phyloP scores from a whole-genome alignment of 1,140 invertebrate genomes.

The Euura saliciscinereae region DNA sequence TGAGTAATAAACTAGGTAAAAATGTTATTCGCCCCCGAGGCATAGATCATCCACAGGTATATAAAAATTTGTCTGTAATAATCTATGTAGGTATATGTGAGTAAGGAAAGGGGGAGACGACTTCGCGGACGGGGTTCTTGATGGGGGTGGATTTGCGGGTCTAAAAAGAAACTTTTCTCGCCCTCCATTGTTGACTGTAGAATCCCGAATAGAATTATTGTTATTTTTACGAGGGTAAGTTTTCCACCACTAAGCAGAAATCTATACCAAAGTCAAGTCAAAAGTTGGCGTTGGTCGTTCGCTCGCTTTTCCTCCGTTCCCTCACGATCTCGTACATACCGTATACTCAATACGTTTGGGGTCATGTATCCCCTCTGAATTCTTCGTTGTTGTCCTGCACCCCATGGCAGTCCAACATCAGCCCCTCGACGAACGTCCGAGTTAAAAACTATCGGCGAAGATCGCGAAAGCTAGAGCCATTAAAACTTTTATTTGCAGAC shows the following conservation, averaged over 20 bases:
- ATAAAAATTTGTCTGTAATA: no score
- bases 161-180: not conserved
- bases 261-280: slow-evolving; percentile 17
- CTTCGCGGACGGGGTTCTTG: not conserved
- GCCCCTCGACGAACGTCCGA: not conserved
- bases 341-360: not conserved
- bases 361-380: not conserved
- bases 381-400: not conserved
- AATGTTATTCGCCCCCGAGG: no score
- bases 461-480: not conserved
- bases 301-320: not conserved
- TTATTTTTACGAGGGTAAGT: slow-evolving; percentile 31
- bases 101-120: no score
- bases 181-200: slow-evolving; percentile 30
- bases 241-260: slow-evolving; percentile 22
- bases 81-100: no score
- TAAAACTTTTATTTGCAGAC: slow-evolving; percentile 7
- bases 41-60: no score
- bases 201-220: slow-evolving; percentile 28
- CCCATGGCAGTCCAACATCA: not conserved
- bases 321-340: not conserved
- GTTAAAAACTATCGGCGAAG: not conserved
- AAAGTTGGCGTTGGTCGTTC: slow-evolving; percentile 11
- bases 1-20: no score
- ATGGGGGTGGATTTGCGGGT: not conserved